These are phyloP conservation scores for Nasonia giraulti DNA, from an alignment of 1,140 invertebrate species.

Conservation along the genomic window DNA sequence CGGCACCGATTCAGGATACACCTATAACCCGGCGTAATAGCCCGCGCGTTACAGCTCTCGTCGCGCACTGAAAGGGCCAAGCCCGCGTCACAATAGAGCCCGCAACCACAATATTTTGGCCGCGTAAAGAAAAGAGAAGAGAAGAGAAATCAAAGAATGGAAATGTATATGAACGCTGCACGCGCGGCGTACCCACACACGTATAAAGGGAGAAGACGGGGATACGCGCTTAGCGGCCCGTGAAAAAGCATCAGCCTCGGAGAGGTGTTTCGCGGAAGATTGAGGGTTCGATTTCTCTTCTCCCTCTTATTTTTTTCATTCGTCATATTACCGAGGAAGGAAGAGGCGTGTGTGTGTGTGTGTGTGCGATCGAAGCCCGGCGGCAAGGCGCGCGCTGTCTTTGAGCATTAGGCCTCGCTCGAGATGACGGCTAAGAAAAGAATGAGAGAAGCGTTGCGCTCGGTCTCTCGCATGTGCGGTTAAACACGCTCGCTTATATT, in stretches of 20 bases:
- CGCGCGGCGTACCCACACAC: neutral
- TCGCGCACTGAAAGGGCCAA: no score
- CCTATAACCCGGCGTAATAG: neutral
- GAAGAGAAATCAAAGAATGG: neutral
- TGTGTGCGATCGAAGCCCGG: no score
- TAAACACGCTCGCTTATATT: neutral
- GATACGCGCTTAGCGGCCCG: neutral
- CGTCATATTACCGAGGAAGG: neutral
- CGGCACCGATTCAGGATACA: neutral
- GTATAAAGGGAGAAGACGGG: neutral
- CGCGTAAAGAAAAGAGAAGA: neutral
- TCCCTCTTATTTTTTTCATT: neutral
- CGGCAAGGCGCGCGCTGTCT: neutral
- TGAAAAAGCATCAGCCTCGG: neutral
- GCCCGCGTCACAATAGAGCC: neutral
- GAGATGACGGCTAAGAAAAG: neutral
- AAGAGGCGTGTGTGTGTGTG: no score
- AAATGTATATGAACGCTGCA: neutral
- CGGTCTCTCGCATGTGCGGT: no score
- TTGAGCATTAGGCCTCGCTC: neutral
- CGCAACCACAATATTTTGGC: neutral
- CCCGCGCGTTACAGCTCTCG: neutral
- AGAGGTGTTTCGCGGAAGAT: neutral
- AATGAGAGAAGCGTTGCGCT: neutral
- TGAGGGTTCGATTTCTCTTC: neutral